phyloP scores from a whole-genome alignment of 1,140 invertebrate species.

The Drosophila arizonae region DNA sequence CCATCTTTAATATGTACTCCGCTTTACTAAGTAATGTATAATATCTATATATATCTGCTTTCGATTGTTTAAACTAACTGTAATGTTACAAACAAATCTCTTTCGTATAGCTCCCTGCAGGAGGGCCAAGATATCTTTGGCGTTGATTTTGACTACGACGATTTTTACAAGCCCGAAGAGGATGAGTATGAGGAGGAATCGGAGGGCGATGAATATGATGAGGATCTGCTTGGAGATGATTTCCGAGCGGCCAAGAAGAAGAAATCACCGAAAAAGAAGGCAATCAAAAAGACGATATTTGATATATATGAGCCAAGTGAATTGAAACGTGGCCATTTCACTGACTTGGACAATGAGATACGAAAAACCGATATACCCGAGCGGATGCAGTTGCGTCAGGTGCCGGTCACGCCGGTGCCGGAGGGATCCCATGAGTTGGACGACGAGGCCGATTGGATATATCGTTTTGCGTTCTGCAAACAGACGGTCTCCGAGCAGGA shows the following conservation, averaged over 20 bases:
- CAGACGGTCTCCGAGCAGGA: constrained; percentile 91
- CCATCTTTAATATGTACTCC: too few relatives aligned
- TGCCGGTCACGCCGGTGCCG: constrained; percentile 92
- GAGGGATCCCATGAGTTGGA: constrained; percentile 94
- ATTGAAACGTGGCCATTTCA: constrained; percentile 97
- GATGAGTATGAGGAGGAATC: constrained; percentile 93
- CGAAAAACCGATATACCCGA: constrained; percentile 95
- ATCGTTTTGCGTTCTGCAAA: constrained; percentile 95
- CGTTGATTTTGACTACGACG: constrained; percentile 98
- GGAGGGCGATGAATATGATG: constrained; percentile 90
- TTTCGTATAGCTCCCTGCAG: constrained; percentile 91
- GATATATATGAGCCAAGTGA: constrained; percentile 99
- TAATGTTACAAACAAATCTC: too few relatives aligned
- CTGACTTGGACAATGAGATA: constrained; percentile 96
- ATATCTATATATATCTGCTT: too few relatives aligned
- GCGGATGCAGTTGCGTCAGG: constrained; percentile 94
- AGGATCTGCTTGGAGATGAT: constrained; percentile 86
- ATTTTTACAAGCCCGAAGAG: constrained; percentile 95
- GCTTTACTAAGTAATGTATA: too few relatives aligned
- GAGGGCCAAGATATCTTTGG: constrained; percentile 99
- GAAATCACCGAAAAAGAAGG: constrained; percentile 90
- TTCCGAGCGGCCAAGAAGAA: constrained; percentile 85
- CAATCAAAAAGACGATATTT: constrained; percentile 94
- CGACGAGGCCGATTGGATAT: constrained; percentile 99
- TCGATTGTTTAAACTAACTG: too few relatives aligned